phyloP scores from a whole-genome alignment of 2,113 vertebrate species.

The Plestiodon gilberti region DNA sequence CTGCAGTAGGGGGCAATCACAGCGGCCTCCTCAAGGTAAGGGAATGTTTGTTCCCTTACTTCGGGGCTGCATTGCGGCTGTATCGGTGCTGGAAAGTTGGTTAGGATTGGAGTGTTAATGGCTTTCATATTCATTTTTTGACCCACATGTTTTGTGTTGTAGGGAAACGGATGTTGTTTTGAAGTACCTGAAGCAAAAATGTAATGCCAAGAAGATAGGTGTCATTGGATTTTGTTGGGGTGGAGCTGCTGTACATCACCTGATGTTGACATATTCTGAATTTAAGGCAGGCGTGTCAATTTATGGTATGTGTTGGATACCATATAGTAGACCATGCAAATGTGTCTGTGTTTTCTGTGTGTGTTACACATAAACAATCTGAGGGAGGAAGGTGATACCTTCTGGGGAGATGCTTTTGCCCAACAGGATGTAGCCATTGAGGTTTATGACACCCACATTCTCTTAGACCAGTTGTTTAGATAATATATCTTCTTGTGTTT shows the following conservation, averaged over 20 bases:
- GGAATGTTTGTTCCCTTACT: no score
- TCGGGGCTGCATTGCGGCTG: no score
- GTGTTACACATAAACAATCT: neutral
- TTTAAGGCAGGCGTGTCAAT: slow-evolving; percentile 81
- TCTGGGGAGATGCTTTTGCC: neutral
- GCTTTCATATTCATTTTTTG: rapidly evolving
- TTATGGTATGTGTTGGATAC: slow-evolving; percentile 67
- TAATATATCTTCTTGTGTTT: neutral
- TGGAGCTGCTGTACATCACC: slow-evolving; percentile 75
- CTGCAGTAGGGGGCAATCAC: no score
- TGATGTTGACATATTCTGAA: slow-evolving; percentile 75
- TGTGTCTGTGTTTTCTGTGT: neutral
- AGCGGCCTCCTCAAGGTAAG: no score
- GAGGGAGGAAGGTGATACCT: neutral
- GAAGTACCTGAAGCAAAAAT: slow-evolving; percentile 77
- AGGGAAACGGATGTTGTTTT: slow-evolving; percentile 80
- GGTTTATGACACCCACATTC: neutral
- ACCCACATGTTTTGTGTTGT: slow-evolving; percentile 21
- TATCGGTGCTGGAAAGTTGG: no score
- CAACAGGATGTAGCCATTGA: neutral
- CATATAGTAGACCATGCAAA: neutral
- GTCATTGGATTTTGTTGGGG: slow-evolving; percentile 84
- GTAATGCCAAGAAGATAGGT: slow-evolving; percentile 70
- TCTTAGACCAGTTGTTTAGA: neutral
- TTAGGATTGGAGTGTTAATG: no score